These are phyloP conservation scores for Druon quercuslanigerum DNA, from an alignment of 1,140 invertebrate species.

Conservation along the genomic window DNA sequence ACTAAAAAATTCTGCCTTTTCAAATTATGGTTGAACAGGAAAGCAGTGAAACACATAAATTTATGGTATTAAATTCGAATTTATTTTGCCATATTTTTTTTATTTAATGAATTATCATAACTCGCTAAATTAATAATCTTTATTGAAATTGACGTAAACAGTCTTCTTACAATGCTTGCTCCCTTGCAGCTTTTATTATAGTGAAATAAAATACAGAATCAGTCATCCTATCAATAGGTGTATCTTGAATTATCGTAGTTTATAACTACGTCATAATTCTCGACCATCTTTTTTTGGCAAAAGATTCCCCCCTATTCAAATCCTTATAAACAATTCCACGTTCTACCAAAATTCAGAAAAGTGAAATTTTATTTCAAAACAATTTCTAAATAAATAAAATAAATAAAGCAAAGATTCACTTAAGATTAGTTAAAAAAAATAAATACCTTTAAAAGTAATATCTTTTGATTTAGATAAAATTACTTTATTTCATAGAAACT, in stretches of 20 bases:
- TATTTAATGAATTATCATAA: conserved; percentile 61
- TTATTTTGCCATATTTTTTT: conserved; percentile 62
- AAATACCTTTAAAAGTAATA: too few relatives aligned
- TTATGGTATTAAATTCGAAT: conserved; percentile 62
- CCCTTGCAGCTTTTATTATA: conserved; percentile 65
- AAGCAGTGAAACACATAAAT: background rate
- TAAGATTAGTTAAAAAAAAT: too few relatives aligned
- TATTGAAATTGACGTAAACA: conserved; percentile 74
- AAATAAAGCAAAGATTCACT: too few relatives aligned
- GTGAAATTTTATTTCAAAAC: conserved; percentile 33
- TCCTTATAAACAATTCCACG: conserved; percentile 35
- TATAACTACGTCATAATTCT: conserved; percentile 40
- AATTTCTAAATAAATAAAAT: too few relatives aligned
- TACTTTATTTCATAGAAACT: too few relatives aligned
- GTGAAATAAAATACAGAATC: conserved; percentile 66
- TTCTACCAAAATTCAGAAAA: conserved; percentile 29
- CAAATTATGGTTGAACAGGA: background rate
- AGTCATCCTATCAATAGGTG: conserved; percentile 62
- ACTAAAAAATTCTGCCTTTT: too few relatives aligned
- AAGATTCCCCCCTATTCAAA: conserved; percentile 44
- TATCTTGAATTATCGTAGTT: conserved; percentile 51
- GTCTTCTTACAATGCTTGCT: conserved; percentile 73
- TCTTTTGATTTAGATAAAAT: too few relatives aligned
- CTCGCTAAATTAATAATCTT: conserved; percentile 66
- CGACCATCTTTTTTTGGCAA: background rate